A percentile compares a stretch with the other conserved stretches of the same genome.
Conservation (phyloP, 2,797 vertebrate species). For the Cygnus olor region DNA sequence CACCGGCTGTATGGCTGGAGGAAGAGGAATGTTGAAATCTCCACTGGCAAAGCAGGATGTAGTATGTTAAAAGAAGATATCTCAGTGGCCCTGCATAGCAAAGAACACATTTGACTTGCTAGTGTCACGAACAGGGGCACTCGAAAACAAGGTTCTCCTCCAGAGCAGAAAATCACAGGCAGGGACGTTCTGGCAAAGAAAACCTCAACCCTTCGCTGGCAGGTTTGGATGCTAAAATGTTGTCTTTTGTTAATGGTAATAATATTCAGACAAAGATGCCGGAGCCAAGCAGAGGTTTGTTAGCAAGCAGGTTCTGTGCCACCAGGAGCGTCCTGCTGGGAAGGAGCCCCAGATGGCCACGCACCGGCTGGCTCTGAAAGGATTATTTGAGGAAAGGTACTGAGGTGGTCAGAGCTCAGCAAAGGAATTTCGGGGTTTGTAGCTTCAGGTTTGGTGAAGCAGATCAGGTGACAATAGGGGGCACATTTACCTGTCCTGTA, state of each 20-base stretch:
- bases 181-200: background rate
- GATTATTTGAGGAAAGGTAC: background rate
- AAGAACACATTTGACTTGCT: background rate
- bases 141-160: background rate
- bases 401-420: background rate
- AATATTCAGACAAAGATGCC: background rate
- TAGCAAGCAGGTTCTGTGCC: background rate
- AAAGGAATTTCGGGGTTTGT: conserved; percentile 11
- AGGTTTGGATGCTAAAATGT: background rate
- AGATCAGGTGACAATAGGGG: background rate
- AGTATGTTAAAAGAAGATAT: background rate
- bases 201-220: background rate
- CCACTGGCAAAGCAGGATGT: background rate
- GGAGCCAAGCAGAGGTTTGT: background rate
- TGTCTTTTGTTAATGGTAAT: background rate
- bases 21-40: background rate
- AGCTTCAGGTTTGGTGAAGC: conserved; percentile 23
- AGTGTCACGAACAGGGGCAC: background rate
- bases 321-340: background rate
- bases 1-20: background rate
- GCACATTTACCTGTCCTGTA: background rate
- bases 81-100: background rate
- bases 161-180: background rate
- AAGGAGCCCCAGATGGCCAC: rapidly evolving
- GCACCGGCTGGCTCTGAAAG: background rate